Conservation (phyloP, 1,140 invertebrate genomes). For the Drosophila pseudoananassae region DNA sequence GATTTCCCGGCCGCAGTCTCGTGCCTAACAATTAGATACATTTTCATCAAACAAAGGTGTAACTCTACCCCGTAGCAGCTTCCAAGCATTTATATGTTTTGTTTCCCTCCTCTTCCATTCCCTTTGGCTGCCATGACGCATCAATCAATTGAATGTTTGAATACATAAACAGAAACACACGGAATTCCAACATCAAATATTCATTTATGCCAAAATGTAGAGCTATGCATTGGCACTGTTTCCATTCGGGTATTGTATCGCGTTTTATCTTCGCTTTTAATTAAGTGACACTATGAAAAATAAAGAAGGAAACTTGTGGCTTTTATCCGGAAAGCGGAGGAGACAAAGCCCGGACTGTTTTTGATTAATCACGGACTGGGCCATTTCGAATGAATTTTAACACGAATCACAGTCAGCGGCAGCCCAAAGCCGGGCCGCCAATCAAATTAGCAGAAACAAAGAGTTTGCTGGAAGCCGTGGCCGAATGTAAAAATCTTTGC, state of each 20-base stretch:
- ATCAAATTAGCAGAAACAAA: constrained; percentile 71
- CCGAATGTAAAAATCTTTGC: constrained; percentile 11
- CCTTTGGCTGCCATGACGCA: constrained; percentile 54
- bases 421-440: constrained; percentile 36
- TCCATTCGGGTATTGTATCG: constrained; percentile 45
- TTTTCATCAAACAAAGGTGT: constrained; percentile 25
- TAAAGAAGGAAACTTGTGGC: constrained; percentile 22
- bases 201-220: constrained; percentile 68
- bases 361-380: constrained; percentile 64
- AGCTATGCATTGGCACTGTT: constrained; percentile 41
- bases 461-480: constrained; percentile 52
- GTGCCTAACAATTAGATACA: constrained; percentile 28
- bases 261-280: constrained; percentile 68
- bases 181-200: constrained; percentile 65
- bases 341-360: constrained; percentile 39
- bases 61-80: constrained; percentile 13
- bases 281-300: constrained; percentile 73
- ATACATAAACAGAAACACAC: constrained; percentile 54
- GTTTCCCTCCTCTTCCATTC: constrained; percentile 12
- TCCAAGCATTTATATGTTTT: constrained; percentile 30
- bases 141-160: constrained; percentile 61
- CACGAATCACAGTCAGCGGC: constrained; percentile 30
- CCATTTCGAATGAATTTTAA: constrained; percentile 63
- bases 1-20: constrained; percentile 29
- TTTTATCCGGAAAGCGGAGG: constrained; percentile 34